A percentile compares a stretch with the other conserved stretches of the same genome.
phyloP scores from a whole-genome alignment of 2,113 vertebrate species.

The Etheostoma cragini region DNA sequence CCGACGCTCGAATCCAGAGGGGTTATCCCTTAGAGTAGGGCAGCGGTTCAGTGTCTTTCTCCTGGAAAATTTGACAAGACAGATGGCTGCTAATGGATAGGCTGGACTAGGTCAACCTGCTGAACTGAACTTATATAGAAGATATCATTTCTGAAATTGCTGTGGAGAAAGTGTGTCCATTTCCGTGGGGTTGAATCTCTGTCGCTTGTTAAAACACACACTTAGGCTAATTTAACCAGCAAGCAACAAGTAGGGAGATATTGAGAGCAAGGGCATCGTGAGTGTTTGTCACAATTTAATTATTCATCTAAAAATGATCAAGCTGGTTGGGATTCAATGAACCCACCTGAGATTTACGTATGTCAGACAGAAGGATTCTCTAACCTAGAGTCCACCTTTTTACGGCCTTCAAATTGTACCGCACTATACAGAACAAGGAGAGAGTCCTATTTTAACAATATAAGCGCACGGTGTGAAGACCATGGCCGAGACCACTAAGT shows the following conservation, averaged over 20 bases:
- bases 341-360: not conserved
- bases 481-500: too few species aligned
- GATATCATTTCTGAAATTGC: slow-evolving; percentile 12
- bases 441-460: too few species aligned
- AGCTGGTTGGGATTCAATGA: not conserved
- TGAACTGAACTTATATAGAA: slow-evolving; percentile 7
- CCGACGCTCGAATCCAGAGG: slow-evolving; percentile 28
- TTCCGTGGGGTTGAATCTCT: not conserved
- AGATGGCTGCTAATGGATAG: slow-evolving; percentile 28
- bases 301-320: not conserved
- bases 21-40: slow-evolving; percentile 33
- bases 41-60: slow-evolving; percentile 21
- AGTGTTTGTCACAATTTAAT: not conserved
- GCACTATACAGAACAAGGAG: not conserved
- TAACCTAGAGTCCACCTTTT: not conserved
- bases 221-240: slow-evolving; percentile 1
- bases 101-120: not conserved
- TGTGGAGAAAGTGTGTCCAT: not conserved
- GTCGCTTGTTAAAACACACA: not conserved
- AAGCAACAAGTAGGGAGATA: not conserved
- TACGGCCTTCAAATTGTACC: not conserved
- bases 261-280: not conserved
- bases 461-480: too few species aligned
- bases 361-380: not conserved
- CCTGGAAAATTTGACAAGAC: slow-evolving; percentile 32